Conservation (phyloP, 1,140 invertebrate species). For the Colletes latitarsis region DNA sequence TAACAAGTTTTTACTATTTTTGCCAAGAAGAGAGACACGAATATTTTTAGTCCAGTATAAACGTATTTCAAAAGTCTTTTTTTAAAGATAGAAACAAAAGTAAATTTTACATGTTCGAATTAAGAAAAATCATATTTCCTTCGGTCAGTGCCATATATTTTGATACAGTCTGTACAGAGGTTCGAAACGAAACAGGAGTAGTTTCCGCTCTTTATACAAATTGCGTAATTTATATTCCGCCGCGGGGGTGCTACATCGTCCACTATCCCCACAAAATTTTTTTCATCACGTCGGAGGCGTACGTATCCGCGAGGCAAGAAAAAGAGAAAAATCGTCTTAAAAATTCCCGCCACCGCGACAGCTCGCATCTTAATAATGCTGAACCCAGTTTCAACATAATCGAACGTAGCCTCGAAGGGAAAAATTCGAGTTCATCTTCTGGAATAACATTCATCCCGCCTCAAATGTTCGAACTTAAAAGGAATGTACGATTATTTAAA, state of each 20-base stretch:
- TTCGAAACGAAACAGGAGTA: constrained; percentile 12
- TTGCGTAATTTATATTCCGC: constrained; percentile 65
- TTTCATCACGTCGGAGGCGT: constrained; percentile 11
- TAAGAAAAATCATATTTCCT: too few species aligned
- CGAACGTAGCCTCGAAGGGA: neutral
- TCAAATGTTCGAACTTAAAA: neutral
- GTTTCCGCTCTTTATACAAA: constrained; percentile 62
- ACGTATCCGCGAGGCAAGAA: constrained; percentile 2
- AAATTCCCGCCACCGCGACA: constrained; percentile 32
- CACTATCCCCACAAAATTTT: constrained; percentile 42
- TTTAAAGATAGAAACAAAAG: too few species aligned
- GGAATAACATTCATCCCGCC: neutral
- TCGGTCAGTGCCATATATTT: constrained; percentile 1
- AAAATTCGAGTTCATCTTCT: neutral
- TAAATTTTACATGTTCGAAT: too few species aligned
- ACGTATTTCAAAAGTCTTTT: too few species aligned
- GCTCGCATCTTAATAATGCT: constrained; percentile 42
- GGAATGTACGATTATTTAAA: neutral
- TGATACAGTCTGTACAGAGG: neutral
- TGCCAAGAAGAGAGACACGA: too few species aligned
- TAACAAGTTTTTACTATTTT: too few species aligned
- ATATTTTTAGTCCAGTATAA: too few species aligned
- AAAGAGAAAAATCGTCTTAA: constrained; percentile 28
- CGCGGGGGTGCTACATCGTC: constrained; percentile 40
- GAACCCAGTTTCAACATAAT: constrained; percentile 29